These are phyloP conservation scores for Ichneumon xanthorius DNA, from an alignment of 2,888 invertebrate genomes.

Conservation along the genomic window DNA sequence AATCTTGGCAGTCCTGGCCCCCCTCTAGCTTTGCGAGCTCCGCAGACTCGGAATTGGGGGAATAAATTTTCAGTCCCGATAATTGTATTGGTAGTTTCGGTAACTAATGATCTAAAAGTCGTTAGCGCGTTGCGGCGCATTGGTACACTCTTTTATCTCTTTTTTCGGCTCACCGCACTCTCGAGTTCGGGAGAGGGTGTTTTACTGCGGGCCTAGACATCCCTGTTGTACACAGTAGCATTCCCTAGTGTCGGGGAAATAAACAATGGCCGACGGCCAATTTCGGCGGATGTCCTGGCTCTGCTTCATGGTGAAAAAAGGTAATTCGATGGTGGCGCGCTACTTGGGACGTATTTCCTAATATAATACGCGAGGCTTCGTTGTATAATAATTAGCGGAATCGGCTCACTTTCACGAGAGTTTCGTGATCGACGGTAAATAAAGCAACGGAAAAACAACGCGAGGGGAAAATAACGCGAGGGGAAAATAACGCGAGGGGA, in stretches of 20 bases:
- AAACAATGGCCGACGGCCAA: constrained; percentile 54
- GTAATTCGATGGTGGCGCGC: background rate
- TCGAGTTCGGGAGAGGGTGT: constrained; percentile 35
- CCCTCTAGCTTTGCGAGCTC: constrained; percentile 75
- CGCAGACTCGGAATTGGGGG: constrained; percentile 79
- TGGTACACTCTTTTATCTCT: constrained; percentile 2
- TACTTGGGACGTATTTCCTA: background rate
- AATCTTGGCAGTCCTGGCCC: constrained; percentile 57
- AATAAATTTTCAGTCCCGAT: constrained; percentile 83
- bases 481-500: no score
- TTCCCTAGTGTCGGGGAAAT: constrained; percentile 28
- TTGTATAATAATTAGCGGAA: background rate
- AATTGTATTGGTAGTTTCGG: constrained; percentile 85
- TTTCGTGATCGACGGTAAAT: no score
- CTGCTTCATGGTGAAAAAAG: constrained; percentile 17
- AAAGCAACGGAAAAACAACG: no score
- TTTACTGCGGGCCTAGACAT: constrained; percentile 15
- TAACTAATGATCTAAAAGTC: constrained; percentile 85
- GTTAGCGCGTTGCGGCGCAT: constrained; percentile 76
- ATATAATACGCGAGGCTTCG: background rate
- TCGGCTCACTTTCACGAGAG: no score
- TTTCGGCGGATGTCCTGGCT: constrained; percentile 37
- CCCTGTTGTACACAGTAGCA: background rate
- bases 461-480: no score
- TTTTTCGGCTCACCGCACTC: constrained; percentile 19